Conservation (phyloP, 2,113 vertebrate species). For the Epinephelus lanceolatus region DNA sequence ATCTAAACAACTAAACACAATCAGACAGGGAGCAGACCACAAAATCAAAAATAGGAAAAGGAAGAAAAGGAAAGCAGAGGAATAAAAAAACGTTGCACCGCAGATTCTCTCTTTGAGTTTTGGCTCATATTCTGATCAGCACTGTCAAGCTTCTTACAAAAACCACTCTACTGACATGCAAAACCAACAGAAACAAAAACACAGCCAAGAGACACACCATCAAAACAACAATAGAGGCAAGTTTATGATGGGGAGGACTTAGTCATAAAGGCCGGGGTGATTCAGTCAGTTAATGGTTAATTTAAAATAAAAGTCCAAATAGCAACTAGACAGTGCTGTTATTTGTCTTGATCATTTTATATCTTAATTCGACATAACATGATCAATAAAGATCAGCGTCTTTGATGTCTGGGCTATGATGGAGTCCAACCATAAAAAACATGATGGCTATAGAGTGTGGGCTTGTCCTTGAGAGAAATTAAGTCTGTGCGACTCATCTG, state of each 20-base stretch:
- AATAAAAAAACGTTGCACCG: background rate
- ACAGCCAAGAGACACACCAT: background rate
- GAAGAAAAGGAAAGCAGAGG: background rate
- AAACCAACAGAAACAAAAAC: background rate
- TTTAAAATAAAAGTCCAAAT: background rate
- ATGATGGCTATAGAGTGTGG: background rate
- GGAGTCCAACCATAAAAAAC: background rate
- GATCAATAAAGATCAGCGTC: background rate
- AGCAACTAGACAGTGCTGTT: background rate
- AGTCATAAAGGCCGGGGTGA: background rate
- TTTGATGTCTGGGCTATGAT: slow-evolving; percentile 5
- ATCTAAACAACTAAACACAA: slow-evolving; percentile 8
- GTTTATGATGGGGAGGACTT: background rate
- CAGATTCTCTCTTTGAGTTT: background rate
- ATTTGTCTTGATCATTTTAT: background rate
- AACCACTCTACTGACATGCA: background rate
- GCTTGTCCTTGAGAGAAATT: slow-evolving; percentile 12
- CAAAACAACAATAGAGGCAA: background rate
- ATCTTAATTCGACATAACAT: background rate
- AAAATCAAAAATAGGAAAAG: background rate
- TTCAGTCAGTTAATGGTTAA: background rate
- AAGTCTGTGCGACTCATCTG: background rate
- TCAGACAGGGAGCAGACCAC: background rate
- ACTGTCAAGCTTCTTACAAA: background rate
- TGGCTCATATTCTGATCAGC: background rate